phyloP scores from a whole-genome alignment of 1,140 invertebrate genomes.

The Cheumatopsyche charites region DNA sequence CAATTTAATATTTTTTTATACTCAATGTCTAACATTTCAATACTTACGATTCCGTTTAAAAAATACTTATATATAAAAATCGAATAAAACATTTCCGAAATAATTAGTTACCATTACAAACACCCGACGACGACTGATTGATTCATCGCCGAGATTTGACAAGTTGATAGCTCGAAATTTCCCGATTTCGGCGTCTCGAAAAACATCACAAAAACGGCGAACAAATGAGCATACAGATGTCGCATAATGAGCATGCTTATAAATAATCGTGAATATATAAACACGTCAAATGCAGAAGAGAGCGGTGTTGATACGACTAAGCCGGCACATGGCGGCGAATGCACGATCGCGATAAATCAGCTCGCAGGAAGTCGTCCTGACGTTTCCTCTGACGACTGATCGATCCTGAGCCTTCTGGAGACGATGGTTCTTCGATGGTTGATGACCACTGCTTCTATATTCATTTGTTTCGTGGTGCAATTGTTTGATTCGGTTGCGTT shows the following conservation, averaged over 20 bases:
- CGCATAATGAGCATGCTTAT: slow-evolving; percentile 3
- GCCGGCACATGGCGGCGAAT: slow-evolving; percentile 44
- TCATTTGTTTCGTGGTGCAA: too few species aligned
- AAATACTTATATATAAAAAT: too few species aligned
- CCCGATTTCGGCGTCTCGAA: not conserved
- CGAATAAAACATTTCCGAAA: too few species aligned
- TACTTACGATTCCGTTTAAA: too few species aligned
- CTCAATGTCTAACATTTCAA: too few species aligned
- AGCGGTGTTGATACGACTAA: slow-evolving; percentile 32
- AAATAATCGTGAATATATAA: slow-evolving; percentile 28
- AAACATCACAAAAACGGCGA: not conserved
- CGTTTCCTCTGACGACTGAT: slow-evolving; percentile 41
- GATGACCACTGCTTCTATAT: too few species aligned
- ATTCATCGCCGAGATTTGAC: too few species aligned
- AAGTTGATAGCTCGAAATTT: too few species aligned
- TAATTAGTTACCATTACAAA: too few species aligned
- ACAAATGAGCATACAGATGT: slow-evolving; percentile 11
- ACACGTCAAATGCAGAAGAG: slow-evolving; percentile 25
- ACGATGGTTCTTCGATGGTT: not conserved
- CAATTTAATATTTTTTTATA: too few species aligned
- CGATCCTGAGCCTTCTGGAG: not conserved
- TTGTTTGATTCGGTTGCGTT: too few species aligned
- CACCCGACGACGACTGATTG: too few species aligned
- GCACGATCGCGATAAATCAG: slow-evolving; percentile 44
- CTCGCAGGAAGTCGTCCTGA: slow-evolving; percentile 46